Conservation (phyloP, 2,888 invertebrate species). For the Metallyticus violacea region DNA sequence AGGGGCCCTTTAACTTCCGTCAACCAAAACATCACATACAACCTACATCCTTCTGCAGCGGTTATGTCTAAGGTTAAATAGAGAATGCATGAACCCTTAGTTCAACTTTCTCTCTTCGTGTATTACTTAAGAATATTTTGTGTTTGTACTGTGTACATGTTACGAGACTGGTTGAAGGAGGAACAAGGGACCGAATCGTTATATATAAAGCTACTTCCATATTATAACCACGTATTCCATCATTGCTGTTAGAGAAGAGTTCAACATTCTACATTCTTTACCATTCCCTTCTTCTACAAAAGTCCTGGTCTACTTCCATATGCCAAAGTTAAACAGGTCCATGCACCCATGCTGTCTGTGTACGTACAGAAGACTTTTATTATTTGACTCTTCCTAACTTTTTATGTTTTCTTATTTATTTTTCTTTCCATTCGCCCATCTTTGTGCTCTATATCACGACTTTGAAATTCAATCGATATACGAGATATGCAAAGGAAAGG, state of each 20-base stretch:
- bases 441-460: not conserved
- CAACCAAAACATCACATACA: too few relatives aligned
- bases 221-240: constrained; percentile 20
- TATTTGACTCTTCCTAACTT: not conserved
- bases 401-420: not conserved
- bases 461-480: not conserved
- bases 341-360: not conserved
- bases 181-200: too few relatives aligned
- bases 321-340: constrained; percentile 18
- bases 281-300: not conserved
- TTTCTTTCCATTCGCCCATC: not conserved
- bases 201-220: not conserved
- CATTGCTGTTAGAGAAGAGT: not conserved
- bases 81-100: too few relatives aligned
- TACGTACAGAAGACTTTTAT: not conserved
- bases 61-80: too few relatives aligned
- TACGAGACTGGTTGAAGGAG: too few relatives aligned
- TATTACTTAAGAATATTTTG: too few relatives aligned
- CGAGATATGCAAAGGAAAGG: not conserved
- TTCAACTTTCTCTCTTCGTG: too few relatives aligned
- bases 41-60: too few relatives aligned
- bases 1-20: too few relatives aligned
- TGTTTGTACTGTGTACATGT: too few relatives aligned
- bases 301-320: constrained; percentile 2
- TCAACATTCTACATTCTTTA: not conserved